Evolutionary conservation across 2,797 vertebrate genomes (phyloP).

Genomic region (Cyclopterus lumpus): DNA sequence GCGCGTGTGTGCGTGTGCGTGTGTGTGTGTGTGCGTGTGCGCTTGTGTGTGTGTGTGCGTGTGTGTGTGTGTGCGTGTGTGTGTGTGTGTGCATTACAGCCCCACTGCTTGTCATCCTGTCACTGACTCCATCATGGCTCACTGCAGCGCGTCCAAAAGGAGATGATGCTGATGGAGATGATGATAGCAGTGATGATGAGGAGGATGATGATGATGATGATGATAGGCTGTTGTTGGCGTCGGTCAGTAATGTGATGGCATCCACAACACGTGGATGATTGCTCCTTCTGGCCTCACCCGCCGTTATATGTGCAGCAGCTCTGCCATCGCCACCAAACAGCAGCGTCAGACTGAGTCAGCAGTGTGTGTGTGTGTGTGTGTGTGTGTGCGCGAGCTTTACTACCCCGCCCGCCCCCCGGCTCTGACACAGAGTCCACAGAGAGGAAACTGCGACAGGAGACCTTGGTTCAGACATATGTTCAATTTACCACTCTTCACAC

Average conservation of each 20-base stretch:
- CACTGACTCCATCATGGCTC: constrained; percentile 41
- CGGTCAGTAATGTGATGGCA: constrained; percentile 36
- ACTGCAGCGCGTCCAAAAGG: constrained; percentile 16
- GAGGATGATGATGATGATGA: constrained; percentile 17
- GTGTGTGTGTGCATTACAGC: neutral
- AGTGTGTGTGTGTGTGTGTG: constrained; percentile 28
- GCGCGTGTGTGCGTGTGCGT: too few relatives aligned
- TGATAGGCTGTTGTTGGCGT: constrained; percentile 31
- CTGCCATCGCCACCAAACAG: constrained; percentile 30
- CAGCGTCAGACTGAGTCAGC: constrained; percentile 56
- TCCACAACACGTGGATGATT: constrained; percentile 33
- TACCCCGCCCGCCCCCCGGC: constrained; percentile 40
- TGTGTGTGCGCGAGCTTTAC: neutral
- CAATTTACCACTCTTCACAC: constrained; percentile 10
- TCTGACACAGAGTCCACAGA: constrained; percentile 54
- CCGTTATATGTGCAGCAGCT: constrained; percentile 32
- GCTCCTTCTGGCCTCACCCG: constrained; percentile 23
- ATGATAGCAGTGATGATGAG: constrained; percentile 31
- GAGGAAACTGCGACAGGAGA: constrained; percentile 50
- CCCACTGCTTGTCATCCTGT: constrained; percentile 43
- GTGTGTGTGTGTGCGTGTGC: constrained; percentile 8
- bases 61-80: too few relatives aligned
- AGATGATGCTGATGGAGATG: constrained; percentile 49
- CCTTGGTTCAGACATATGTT: constrained; percentile 54
- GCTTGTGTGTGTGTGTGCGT: too few relatives aligned